phyloP scores from a whole-genome alignment of 53 echinoderm and acorn worm species.

The Holothuria leucospilota region DNA sequence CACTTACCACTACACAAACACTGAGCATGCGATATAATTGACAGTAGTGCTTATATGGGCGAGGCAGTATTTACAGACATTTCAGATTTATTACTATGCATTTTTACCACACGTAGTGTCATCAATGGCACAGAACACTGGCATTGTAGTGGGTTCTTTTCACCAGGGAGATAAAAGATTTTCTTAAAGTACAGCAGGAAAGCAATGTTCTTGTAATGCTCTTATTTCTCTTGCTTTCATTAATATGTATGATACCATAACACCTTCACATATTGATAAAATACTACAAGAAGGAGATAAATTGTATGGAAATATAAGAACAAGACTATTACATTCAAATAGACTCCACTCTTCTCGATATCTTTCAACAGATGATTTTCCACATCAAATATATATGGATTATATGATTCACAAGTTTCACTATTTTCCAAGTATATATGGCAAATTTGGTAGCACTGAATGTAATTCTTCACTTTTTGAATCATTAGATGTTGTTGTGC shows the following conservation, averaged over 20 bases:
- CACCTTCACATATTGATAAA: background rate
- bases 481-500: background rate
- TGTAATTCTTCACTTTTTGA: background rate
- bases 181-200: background rate
- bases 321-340: background rate
- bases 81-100: too few relatives aligned
- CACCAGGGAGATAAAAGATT: background rate
- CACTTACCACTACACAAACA: too few relatives aligned
- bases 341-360: background rate
- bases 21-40: too few relatives aligned
- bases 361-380: background rate
- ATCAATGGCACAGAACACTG: too few relatives aligned
- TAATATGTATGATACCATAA: background rate
- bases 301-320: background rate
- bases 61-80: too few relatives aligned
- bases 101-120: too few relatives aligned
- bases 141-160: too few relatives aligned
- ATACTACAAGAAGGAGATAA: background rate
- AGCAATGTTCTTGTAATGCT: background rate
- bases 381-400: background rate
- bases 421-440: conserved; percentile 24
- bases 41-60: too few relatives aligned
- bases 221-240: background rate
- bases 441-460: background rate
- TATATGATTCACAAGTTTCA: background rate